Base-by-base conservation (phyloP, 2,797 vertebrate genomes). In the Tokudaia tokunoshimensis region DNA sequence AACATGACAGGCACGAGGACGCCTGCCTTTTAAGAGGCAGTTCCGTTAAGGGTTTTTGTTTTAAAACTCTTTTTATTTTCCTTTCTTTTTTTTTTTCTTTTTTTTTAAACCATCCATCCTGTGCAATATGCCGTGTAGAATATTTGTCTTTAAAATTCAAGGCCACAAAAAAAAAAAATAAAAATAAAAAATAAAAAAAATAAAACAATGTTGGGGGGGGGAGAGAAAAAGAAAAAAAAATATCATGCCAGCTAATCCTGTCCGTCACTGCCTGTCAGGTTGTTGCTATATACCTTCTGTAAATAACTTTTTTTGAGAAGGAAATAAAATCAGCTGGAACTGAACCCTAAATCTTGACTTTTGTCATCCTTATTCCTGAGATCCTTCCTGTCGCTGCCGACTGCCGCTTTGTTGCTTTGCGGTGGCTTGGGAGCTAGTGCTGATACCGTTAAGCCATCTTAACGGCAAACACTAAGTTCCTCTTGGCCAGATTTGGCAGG, bases 281-380 rank as follows among this genome's bases (percentile, higher is more conserved):
- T 99, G 99, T 99, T 99, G 99, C 99, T 99, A 99, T 99, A 99
- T 99, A 99, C 99, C 98, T 99, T 99, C 99, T 99, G 99, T 99
- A 99, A 99, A 99, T 99, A 99, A 99, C 99, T 98, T 99, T 98
- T 98, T 99, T 99, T 99, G 99, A 99, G 99, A 99, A 99, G 99
- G 99, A 99, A 99, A 99, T 99, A 99, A 99, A 99, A 99, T 99
- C 99, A 99, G 99, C 99, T 99, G 99, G 99, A 99, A 99, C 99
- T 99, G 99, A 99, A 99, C 99, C 99, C 99, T 99, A 99, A 97
- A 98, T 97, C 92, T 98, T 97, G 98, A 97, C 98, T 97, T 96
- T 98, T 99, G 98, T 99, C 98, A 67, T 99, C 95, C 91, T 98
- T 98, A 91, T 97, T 52, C 26, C 85, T 75, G 50, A 1, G 78